These are phyloP conservation scores for Daboia siamensis DNA, from an alignment of 2,113 vertebrate genomes.

Conservation along the genomic window DNA sequence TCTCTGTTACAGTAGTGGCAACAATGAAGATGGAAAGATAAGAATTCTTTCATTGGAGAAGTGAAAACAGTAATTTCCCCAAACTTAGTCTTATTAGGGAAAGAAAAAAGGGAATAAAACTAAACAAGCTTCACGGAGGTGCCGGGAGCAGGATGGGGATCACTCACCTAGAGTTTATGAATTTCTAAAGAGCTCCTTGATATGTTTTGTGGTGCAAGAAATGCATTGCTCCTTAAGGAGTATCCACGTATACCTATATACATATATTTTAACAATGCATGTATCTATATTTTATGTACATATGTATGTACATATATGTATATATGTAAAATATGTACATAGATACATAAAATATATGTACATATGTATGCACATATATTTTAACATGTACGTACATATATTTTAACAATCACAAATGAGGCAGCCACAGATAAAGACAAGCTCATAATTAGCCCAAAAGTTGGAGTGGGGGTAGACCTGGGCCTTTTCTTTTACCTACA, in stretches of 20 bases:
- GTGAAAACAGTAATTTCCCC: not conserved
- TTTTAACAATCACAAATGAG: not conserved
- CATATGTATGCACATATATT: not conserved
- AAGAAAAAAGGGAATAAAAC: not conserved
- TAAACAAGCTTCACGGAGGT: not conserved
- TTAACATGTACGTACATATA: not conserved
- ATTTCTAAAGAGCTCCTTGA: not conserved
- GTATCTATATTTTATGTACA: too few relatives aligned
- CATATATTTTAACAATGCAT: not conserved
- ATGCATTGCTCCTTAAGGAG: not conserved
- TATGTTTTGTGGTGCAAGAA: not conserved
- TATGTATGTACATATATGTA: not conserved
- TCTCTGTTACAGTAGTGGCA: not conserved
- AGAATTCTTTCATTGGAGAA: not conserved
- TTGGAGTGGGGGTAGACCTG: not conserved
- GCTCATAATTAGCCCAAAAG: not conserved
- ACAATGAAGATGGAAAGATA: not conserved
- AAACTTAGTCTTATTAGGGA: not conserved
- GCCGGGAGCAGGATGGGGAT: not conserved
- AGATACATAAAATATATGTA: too few relatives aligned
- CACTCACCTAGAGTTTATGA: not conserved
- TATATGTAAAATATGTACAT: too few relatives aligned
- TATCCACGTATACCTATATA: not conserved
- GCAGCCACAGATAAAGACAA: not conserved
- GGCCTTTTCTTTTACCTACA: not conserved